phyloP scores from a whole-genome alignment of 2,888 invertebrate genomes.

The Deilephila porcellus region DNA sequence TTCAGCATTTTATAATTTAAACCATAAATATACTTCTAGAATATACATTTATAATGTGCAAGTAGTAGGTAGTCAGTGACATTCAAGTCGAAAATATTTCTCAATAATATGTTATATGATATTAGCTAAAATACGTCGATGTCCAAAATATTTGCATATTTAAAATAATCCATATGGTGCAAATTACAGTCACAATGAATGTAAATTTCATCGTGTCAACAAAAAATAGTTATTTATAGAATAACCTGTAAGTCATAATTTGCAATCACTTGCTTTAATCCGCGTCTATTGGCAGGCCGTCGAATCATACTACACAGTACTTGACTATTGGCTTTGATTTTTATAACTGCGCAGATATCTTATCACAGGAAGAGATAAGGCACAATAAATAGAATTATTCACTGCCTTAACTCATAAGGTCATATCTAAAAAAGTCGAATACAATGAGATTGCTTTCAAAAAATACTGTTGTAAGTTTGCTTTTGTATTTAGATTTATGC shows the following conservation, averaged over 20 bases:
- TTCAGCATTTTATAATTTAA: no score
- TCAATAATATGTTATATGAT: no score
- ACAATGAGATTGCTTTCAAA: background rate
- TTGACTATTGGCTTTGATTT: background rate
- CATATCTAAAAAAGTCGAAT: background rate
- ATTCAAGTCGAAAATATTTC: no score
- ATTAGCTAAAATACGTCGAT: no score
- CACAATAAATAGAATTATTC: conserved; percentile 17
- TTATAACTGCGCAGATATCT: conserved; percentile 13
- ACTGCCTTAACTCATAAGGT: conserved; percentile 8
- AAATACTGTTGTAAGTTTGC: background rate
- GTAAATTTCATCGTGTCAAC: no score
- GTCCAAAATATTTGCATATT: no score
- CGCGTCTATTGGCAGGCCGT: background rate
- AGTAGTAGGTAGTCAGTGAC: no score
- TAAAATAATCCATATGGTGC: no score
- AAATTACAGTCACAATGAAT: no score
- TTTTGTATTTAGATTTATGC: background rate
- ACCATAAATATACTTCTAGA: no score
- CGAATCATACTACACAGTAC: background rate
- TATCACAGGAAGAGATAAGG: conserved; percentile 29
- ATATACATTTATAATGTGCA: no score
- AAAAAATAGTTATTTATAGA: background rate
- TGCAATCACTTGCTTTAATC: background rate
- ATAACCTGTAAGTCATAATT: background rate